Base-by-base conservation (phyloP, 2,888 invertebrate genomes). In the Prosopocoilus inquinatus region DNA sequence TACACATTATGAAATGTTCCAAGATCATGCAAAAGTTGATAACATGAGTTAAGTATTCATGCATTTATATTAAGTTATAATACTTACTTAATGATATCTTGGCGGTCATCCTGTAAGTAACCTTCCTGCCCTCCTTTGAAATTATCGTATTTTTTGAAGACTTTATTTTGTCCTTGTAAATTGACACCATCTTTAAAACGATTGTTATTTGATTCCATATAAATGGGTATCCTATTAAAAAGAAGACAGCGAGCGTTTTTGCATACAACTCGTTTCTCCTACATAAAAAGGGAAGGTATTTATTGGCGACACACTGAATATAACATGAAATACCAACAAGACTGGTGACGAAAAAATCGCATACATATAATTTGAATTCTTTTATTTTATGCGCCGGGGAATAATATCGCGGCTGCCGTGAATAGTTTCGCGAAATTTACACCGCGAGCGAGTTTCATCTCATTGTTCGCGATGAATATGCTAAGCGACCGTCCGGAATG, bases 401-500 rank as follows among this genome's bases (percentile, higher is more conserved):
- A 75, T 75, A 75, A 75, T 74, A 74, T 63, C 64, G 72, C 62
- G 69, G 69, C 74, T 72, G 74, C 75, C 74, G 74, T 73, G 73
- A 76, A 76, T 76, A 77, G 75, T 76, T 76, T 70, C 63, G 72
- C 70, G 72, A 76, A 76, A 77, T 77, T 77, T 77, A 77, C 76
- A 72, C 75, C 69, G 70, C 64, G 67, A 65, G 64, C 64, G 60
- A 67, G 69, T 67, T 68, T 70, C 74, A 72, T 74, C 74, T 75
- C 74, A 75, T 75, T 75, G 75, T 75, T 75, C 72, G 70, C 73
- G 70, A 74, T 74, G 73, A 74, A 75, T 74, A 74, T 75, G 75
- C 74, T 74, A 74, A 75, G 71, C 71, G 72, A 69, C 60, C 53
- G 50, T 34, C n/a, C 34, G 44, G 57, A 58, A 59, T 53, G 57